A percentile compares a stretch with the other conserved stretches of the same genome.
These are phyloP conservation scores for Lasioglossum leucozonium DNA, from an alignment of 2,888 invertebrate species.

Conservation along the genomic window DNA sequence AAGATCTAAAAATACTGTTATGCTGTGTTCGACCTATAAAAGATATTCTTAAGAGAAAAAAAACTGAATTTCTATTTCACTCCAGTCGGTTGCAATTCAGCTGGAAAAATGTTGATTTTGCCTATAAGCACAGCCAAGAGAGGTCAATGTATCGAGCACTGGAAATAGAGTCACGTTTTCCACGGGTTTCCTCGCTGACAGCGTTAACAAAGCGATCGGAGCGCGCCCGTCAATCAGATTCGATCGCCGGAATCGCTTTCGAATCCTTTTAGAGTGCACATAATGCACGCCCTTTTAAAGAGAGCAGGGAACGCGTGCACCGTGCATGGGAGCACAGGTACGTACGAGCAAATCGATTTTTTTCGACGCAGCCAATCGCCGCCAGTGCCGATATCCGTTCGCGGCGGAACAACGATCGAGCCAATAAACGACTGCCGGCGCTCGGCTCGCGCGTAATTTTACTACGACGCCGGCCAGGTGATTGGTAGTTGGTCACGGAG, in stretches of 20 bases:
- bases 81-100: no score
- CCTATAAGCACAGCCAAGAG: no score
- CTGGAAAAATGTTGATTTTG: no score
- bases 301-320: neutral
- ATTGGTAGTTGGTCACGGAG: slow-evolving; percentile 58
- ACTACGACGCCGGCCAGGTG: slow-evolving; percentile 44
- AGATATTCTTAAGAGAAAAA: no score
- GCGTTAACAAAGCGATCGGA: slow-evolving; percentile 39
- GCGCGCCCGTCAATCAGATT: neutral
- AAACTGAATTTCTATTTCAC: no score
- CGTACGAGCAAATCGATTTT: slow-evolving; percentile 61
- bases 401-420: slow-evolving; percentile 58
- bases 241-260: slow-evolving; percentile 47
- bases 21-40: no score
- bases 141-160: neutral
- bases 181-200: neutral
- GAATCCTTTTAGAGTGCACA: slow-evolving; percentile 40
- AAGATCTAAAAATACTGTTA: no score
- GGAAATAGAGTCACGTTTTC: slow-evolving; percentile 8
- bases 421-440: slow-evolving; percentile 60
- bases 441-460: slow-evolving; percentile 52
- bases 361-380: slow-evolving; percentile 59
- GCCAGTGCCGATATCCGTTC: slow-evolving; percentile 50
- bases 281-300: slow-evolving; percentile 27
- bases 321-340: slow-evolving; percentile 41